These are phyloP conservation scores for Metalampra italica DNA, from an alignment of 2,888 invertebrate genomes.

Conservation along the genomic window DNA sequence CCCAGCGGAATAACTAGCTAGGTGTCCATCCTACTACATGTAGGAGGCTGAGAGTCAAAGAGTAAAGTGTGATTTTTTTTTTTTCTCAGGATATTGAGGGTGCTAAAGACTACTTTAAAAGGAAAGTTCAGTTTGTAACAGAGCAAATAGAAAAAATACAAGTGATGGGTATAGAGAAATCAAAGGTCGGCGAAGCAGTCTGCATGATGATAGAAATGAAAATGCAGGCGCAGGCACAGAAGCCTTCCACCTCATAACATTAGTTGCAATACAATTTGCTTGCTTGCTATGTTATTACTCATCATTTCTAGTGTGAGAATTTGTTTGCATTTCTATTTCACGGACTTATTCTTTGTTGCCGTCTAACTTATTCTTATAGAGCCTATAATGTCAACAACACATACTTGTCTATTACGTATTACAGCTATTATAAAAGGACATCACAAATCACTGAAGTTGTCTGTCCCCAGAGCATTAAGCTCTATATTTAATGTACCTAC, in stretches of 20 bases:
- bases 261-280: conserved; percentile 4
- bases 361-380: no score
- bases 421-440: no score
- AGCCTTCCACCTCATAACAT: conserved; percentile 56
- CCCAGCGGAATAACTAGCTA: no score
- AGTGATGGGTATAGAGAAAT: conserved; percentile 88
- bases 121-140: conserved; percentile 93
- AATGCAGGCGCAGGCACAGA: conserved; percentile 75
- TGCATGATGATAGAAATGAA: conserved; percentile 88
- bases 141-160: conserved; percentile 98
- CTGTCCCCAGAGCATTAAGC: no score
- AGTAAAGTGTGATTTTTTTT: background rate
- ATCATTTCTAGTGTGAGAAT: conserved; percentile 1
- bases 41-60: no score
- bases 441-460: no score
- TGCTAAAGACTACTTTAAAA: conserved; percentile 94
- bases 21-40: no score
- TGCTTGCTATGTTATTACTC: conserved; percentile 18
- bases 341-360: background rate
- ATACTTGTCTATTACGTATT: no score
- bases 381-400: no score
- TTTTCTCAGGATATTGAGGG: conserved; percentile 82
- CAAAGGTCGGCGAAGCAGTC: conserved; percentile 87
- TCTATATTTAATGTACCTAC: no score
- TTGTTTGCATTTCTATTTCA: conserved; percentile 7